These are phyloP conservation scores for Dicentrarchus labrax DNA, from an alignment of 2,113 vertebrate genomes.

Conservation along the genomic window DNA sequence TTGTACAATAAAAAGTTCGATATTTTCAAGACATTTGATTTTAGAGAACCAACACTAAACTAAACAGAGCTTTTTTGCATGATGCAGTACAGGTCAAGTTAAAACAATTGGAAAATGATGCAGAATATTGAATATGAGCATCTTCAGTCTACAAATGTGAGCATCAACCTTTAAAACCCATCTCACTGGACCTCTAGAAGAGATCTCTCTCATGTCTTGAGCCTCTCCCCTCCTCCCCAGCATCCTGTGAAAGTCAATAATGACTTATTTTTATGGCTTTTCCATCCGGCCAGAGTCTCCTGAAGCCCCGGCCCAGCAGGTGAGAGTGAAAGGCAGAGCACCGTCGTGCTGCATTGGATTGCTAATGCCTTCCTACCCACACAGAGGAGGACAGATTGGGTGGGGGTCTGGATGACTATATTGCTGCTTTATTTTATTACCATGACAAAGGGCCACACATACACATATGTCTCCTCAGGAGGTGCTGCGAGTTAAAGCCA, in stretches of 20 bases:
- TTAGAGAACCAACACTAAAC: not conserved
- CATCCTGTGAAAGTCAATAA: conserved; percentile 57
- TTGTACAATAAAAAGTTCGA: not conserved
- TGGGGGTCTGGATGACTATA: conserved; percentile 56
- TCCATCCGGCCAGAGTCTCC: conserved; percentile 34
- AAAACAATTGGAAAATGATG: not conserved
- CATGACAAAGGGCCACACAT: conserved; percentile 74
- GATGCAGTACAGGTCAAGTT: not conserved
- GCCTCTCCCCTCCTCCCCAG: conserved; percentile 15
- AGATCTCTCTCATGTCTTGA: not conserved
- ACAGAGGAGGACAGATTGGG: conserved; percentile 51
- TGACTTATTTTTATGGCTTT: conserved; percentile 56
- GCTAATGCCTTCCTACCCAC: conserved; percentile 61
- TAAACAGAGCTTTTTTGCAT: not conserved
- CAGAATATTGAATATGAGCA: conserved; percentile 7
- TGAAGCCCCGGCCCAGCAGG: conserved; percentile 58
- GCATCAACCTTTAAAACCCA: conserved; percentile 35
- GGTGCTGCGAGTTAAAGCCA: conserved; percentile 56
- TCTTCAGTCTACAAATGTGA: conserved; percentile 22
- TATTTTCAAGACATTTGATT: not conserved
- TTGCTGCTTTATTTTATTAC: conserved; percentile 61
- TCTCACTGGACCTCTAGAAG: conserved; percentile 35
- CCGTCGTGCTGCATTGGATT: conserved; percentile 57
- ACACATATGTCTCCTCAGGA: conserved; percentile 66
- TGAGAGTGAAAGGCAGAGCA: conserved; percentile 62